phyloP scores from a whole-genome alignment of 2,113 vertebrate genomes.

The Ochotona princeps region DNA sequence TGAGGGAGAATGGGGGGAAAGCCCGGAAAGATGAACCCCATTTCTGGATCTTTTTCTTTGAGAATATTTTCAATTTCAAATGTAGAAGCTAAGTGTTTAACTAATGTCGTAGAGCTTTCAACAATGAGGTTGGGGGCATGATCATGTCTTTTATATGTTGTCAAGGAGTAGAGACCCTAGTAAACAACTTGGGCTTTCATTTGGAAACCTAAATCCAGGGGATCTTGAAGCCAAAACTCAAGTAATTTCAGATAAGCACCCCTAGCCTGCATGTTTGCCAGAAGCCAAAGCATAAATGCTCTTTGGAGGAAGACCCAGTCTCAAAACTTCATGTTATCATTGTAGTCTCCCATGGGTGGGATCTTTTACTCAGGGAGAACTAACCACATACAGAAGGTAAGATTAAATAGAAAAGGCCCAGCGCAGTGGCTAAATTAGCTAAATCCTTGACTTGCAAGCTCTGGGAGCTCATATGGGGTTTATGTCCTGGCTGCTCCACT shows the following conservation, averaged over 20 bases:
- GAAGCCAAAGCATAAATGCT: conserved; percentile 33
- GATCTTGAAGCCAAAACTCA: conserved; percentile 31
- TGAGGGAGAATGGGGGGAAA: not conserved
- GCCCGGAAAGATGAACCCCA: not conserved
- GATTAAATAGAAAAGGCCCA: too few relatives aligned
- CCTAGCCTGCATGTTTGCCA: conserved; percentile 31
- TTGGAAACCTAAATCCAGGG: conserved; percentile 41
- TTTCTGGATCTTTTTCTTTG: not conserved
- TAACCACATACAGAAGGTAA: too few relatives aligned
- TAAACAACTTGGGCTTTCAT: conserved; percentile 35
- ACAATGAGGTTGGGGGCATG: not conserved
- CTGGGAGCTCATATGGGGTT: too few relatives aligned
- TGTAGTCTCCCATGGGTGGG: not conserved
- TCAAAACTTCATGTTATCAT: conserved; percentile 15
- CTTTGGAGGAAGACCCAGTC: conserved; percentile 9
- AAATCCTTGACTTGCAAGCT: too few relatives aligned
- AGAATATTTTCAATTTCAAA: not conserved
- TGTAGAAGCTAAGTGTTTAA: not conserved
- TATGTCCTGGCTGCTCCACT: too few relatives aligned
- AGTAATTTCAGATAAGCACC: conserved; percentile 47
- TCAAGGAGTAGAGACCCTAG: conserved; percentile 1
- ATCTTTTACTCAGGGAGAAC: conserved; percentile 26
- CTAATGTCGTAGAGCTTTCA: conserved; percentile 28
- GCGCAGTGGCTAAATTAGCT: too few relatives aligned
- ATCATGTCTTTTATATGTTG: not conserved